Conservation (phyloP, 2,888 invertebrate species). For the Heliconius charithonia region DNA sequence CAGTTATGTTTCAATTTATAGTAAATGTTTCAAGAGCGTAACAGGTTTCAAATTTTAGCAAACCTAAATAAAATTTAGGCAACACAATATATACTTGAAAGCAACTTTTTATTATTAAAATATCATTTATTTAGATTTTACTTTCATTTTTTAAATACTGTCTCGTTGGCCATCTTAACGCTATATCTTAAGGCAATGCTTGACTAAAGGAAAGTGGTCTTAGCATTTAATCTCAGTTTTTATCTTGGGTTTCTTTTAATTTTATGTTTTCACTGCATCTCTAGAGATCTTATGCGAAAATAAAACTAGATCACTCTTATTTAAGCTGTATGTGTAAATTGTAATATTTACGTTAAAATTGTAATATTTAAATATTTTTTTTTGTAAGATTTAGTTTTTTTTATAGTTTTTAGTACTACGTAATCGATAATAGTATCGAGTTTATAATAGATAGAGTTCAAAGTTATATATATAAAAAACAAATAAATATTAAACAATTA, state of each 20-base stretch:
- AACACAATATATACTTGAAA: background rate
- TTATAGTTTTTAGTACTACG: too few relatives aligned
- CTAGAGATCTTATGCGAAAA: conserved; percentile 4
- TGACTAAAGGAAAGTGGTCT: conserved; percentile 27
- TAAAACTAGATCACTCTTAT: background rate
- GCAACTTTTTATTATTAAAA: background rate
- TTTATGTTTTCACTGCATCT: conserved; percentile 12
- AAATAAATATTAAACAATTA: too few relatives aligned
- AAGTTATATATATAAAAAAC: too few relatives aligned
- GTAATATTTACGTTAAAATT: too few relatives aligned
- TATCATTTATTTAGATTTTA: background rate
- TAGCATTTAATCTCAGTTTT: conserved; percentile 25
- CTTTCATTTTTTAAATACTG: conserved; percentile 9
- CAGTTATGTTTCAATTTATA: background rate
- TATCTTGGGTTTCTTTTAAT: conserved; percentile 23
- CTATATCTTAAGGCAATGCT: conserved; percentile 24
- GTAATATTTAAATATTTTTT: too few relatives aligned
- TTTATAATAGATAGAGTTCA: too few relatives aligned
- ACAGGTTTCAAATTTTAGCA: background rate
- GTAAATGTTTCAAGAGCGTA: background rate
- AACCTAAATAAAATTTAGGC: background rate
- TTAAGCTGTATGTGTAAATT: background rate
- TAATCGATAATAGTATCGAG: too few relatives aligned
- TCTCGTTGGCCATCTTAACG: conserved; percentile 17
- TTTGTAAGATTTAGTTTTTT: too few relatives aligned